Base-by-base conservation (phyloP, 2,797 vertebrate species). In the Gallirallus australis region DNA sequence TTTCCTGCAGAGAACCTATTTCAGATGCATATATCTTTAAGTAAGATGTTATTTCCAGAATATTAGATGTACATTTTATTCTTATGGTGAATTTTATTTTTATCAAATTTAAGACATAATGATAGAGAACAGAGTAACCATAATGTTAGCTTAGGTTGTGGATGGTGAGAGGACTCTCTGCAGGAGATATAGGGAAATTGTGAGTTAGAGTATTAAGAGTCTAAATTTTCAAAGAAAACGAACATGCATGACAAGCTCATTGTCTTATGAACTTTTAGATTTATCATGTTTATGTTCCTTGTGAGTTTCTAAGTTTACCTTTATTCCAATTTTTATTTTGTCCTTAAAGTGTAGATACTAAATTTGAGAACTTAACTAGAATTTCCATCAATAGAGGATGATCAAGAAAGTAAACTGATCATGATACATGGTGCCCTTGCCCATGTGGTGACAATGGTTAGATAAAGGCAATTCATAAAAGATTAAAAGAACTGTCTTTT, bases 401-500 rank as follows among this genome's bases (percentile, higher is more conserved):
- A 91, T 71, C 33, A 72, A 76, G 89, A 81, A 78, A 78, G 69
- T 83, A 68, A 90, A 88, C 82, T 81, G 65, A 59, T 72, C 27
- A 39, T 8, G 25, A 77, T 68, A 70, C 71, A 73, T 0, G 0
- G 50, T 94, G 93, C 84, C 69, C 72, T 88, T 82, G 57, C 68
- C 80, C 91, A 90, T 90, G 85, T 93, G 82, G 80, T 91, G 88
- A 80, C 89, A 91, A 94, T 77, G 63, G 82, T 96, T 94, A 86
- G 88, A 89, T 90, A 95, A 97, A 95, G 92, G 84, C 90, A 72
- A 82, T 94, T 95, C 87, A 95, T 90, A 76, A 89, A 82, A 97
- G 96, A 97, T 96, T 94, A 97, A 95, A 95, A 94, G 92, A 94
- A 90, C 90, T 68, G 80, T 73, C 75, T 92, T 96, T 92, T 92